A percentile compares a stretch with the other conserved stretches of the same genome.
Evolutionary conservation across 2,113 vertebrate species (phyloP).

Genomic region (Vulpes vulpes): DNA sequence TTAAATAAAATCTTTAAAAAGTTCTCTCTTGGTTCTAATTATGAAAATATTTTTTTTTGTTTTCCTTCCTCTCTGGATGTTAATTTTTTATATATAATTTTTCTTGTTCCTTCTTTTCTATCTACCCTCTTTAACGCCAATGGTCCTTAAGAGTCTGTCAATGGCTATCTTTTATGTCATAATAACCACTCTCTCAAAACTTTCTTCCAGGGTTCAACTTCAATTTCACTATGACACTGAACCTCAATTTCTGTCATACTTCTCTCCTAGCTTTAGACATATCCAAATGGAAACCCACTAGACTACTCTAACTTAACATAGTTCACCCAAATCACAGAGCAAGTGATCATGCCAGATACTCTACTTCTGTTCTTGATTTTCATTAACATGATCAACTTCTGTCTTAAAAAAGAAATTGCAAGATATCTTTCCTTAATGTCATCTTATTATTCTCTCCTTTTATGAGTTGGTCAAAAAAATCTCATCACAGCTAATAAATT

Average conservation of each 20-base stretch:
- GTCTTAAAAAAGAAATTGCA: conserved; percentile 5
- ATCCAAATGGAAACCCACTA: background rate
- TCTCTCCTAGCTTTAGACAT: background rate
- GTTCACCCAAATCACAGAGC: background rate
- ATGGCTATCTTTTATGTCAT: background rate
- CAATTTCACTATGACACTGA: background rate
- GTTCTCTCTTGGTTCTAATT: background rate
- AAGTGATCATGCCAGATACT: background rate
- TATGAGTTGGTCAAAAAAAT: background rate
- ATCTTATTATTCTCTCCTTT: background rate
- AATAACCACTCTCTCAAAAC: background rate
- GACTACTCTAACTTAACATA: background rate
- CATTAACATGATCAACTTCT: background rate
- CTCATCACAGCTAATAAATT: background rate
- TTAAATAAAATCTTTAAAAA: background rate
- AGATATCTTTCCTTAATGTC: background rate
- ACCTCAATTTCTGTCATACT: background rate
- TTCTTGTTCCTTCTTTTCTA: background rate
- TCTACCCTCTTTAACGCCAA: background rate
- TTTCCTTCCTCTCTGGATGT: background rate
- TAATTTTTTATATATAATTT: background rate
- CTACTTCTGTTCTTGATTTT: background rate
- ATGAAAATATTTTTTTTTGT: background rate
- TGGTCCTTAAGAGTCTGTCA: background rate
- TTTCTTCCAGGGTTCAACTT: background rate